Evolutionary conservation across 2,113 vertebrate genomes (phyloP).

Genomic region (Chionodraco myersi): DNA sequence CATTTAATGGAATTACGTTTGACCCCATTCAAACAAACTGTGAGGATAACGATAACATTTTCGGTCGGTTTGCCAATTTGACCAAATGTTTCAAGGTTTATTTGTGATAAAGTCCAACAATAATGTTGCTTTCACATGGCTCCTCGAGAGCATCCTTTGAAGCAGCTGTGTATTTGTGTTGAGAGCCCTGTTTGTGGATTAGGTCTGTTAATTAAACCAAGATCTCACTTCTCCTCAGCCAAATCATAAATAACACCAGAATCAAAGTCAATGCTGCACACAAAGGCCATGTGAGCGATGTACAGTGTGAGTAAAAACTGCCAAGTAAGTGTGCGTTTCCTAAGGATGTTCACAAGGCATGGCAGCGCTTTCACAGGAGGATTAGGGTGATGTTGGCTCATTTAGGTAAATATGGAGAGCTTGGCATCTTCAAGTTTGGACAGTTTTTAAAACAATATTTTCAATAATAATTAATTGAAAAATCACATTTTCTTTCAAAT

Average conservation of each 20-base stretch:
- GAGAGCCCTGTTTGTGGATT: slow-evolving; percentile 59
- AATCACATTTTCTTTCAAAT: background rate
- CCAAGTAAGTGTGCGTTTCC: slow-evolving; percentile 43
- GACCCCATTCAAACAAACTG: background rate
- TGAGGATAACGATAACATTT: background rate
- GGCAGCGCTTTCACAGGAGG: background rate
- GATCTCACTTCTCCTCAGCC: slow-evolving; percentile 40
- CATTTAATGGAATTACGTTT: no score
- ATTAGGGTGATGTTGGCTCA: slow-evolving; percentile 5
- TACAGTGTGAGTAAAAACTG: slow-evolving; percentile 21
- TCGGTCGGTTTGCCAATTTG: background rate
- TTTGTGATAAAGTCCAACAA: slow-evolving; percentile 11
- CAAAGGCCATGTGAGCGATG: slow-evolving; percentile 38
- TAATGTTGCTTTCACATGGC: slow-evolving; percentile 27
- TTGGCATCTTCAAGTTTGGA: background rate
- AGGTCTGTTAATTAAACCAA: slow-evolving; percentile 69
- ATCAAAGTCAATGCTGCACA: slow-evolving; percentile 59
- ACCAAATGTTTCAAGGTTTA: slow-evolving; percentile 8
- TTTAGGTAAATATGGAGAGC: slow-evolving; percentile 1
- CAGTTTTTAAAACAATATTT: slow-evolving; percentile 1
- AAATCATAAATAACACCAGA: slow-evolving; percentile 68
- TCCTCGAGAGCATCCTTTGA: slow-evolving; percentile 44
- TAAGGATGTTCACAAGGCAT: slow-evolving; percentile 44
- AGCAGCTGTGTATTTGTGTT: slow-evolving; percentile 51
- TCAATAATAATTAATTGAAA: background rate